Evolutionary conservation across 1,140 invertebrate genomes (phyloP).

Genomic region (Agrypnia vestita): DNA sequence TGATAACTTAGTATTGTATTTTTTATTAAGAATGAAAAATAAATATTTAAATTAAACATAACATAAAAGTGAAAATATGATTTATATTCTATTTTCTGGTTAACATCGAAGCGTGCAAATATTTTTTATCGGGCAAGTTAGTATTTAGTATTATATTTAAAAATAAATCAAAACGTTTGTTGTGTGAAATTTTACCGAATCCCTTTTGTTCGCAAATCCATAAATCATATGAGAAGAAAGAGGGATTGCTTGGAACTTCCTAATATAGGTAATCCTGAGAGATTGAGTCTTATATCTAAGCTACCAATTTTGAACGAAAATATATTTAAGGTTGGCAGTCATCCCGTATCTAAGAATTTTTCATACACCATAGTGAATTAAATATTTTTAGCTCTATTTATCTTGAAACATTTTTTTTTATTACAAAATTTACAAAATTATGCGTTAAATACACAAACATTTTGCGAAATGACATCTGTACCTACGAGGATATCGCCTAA

Average conservation of each 20-base stretch:
- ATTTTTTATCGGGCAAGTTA: too few relatives aligned
- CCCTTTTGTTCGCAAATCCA: slow-evolving; percentile 56
- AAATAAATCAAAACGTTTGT: slow-evolving; percentile 29
- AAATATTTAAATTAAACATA: too few relatives aligned
- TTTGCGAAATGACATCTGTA: too few relatives aligned
- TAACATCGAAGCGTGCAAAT: too few relatives aligned
- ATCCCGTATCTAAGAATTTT: neutral
- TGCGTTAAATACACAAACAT: too few relatives aligned
- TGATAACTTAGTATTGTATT: too few relatives aligned
- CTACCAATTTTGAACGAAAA: slow-evolving; percentile 56
- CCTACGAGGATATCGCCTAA: too few relatives aligned
- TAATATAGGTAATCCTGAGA: slow-evolving; percentile 60
- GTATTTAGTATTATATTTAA: neutral
- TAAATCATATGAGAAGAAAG: slow-evolving; percentile 60
- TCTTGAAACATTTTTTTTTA: too few relatives aligned
- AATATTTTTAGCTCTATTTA: neutral
- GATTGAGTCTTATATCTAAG: slow-evolving; percentile 60
- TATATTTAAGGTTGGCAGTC: slow-evolving; percentile 22
- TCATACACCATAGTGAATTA: neutral
- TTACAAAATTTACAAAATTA: too few relatives aligned
- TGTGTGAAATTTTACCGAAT: slow-evolving; percentile 25
- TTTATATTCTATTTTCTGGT: too few relatives aligned
- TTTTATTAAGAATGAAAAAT: too few relatives aligned
- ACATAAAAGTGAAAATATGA: too few relatives aligned
- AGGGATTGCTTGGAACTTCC: slow-evolving; percentile 52